A percentile compares a stretch with the other conserved stretches of the same genome.
phyloP scores from a whole-genome alignment of 2,113 vertebrate species.

The Tiliqua scincoides region DNA sequence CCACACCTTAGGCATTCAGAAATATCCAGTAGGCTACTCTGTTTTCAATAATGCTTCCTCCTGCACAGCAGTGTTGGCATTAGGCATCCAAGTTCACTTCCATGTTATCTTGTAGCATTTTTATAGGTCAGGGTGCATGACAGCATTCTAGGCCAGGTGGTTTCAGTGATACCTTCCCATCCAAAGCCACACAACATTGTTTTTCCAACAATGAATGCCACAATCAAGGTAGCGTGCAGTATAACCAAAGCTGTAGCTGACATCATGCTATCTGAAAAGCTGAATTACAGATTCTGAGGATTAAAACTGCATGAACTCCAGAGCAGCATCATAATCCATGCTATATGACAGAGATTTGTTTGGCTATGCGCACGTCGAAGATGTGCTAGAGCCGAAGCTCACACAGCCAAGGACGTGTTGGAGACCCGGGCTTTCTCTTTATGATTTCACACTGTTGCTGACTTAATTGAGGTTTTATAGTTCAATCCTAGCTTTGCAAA shows the following conservation, averaged over 20 bases:
- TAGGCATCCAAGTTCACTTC: neutral
- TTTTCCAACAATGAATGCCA: neutral
- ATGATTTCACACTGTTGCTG: neutral
- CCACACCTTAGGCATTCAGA: neutral
- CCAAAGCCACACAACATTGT: neutral
- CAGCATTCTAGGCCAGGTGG: neutral
- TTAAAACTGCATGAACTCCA: neutral
- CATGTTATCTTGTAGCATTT: neutral
- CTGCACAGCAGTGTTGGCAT: neutral
- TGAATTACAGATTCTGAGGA: neutral
- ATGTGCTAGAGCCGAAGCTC: neutral
- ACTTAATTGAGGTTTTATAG: neutral
- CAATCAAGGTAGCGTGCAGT: neutral
- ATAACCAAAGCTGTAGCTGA: neutral
- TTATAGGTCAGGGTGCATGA: neutral
- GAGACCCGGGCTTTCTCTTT: neutral
- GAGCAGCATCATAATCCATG: neutral
- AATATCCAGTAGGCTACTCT: no score
- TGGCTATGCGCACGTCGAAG: neutral
- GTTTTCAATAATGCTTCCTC: neutral
- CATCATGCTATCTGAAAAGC: neutral
- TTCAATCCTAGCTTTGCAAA: neutral
- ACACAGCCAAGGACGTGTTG: neutral
- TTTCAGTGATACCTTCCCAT: neutral
- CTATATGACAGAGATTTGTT: neutral